Evolutionary conservation across 2,888 invertebrate genomes (phyloP).

Genomic region (Eristalis intricaria): DNA sequence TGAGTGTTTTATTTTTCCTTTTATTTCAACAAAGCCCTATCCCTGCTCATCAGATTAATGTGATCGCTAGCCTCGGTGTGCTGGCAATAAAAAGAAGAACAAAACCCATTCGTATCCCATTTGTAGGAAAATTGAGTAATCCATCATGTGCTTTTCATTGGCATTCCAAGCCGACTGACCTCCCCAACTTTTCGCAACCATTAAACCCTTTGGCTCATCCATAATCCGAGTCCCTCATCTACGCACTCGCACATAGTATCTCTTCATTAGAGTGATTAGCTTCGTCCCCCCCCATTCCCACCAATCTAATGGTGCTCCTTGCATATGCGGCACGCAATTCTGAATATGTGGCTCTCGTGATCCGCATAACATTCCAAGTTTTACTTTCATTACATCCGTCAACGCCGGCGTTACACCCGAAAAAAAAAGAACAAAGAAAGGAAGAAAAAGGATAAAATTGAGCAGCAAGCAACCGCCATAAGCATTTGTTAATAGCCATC

Average conservation of each 20-base stretch:
- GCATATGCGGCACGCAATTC: slow-evolving; percentile 5
- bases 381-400: slow-evolving; percentile 23
- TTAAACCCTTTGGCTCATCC: not conserved
- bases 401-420: slow-evolving; percentile 30
- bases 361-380: slow-evolving; percentile 33
- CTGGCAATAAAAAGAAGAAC: not conserved
- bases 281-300: not conserved
- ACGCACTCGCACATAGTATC: not conserved
- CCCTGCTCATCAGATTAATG: not conserved
- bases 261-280: slow-evolving; percentile 32
- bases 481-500: slow-evolving; percentile 65
- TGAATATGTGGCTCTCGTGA: slow-evolving; percentile 2
- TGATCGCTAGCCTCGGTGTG: not conserved
- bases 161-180: not conserved
- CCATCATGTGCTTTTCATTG: not conserved
- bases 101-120: not conserved
- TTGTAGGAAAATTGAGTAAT: not conserved
- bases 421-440: not conserved
- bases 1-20: no score
- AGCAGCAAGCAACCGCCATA: slow-evolving; percentile 25
- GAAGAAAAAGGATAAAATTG: not conserved
- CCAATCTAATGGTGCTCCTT: not conserved
- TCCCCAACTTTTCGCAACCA: not conserved
- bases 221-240: not conserved
- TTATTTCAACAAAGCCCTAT: no score